A percentile compares a stretch with the other conserved stretches of the same genome.
These are phyloP conservation scores for Uloborus plumipes DNA, from an alignment of 2,888 invertebrate genomes.

Conservation along the genomic window DNA sequence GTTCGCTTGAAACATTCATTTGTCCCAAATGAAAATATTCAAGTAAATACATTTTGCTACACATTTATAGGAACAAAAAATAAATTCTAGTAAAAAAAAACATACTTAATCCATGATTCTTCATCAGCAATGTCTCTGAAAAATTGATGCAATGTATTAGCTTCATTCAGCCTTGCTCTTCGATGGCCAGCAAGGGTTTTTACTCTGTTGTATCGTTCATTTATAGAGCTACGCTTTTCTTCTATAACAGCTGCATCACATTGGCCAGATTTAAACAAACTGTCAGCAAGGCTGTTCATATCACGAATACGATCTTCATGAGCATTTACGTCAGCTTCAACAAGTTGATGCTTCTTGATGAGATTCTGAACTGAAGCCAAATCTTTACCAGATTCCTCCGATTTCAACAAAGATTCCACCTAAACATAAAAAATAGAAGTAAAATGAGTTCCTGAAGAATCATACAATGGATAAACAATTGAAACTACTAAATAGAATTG, in stretches of 20 bases:
- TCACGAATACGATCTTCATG: conserved; percentile 95
- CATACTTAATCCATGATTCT: conserved; percentile 98
- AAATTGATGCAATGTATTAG: conserved; percentile 98
- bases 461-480: not conserved
- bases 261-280: conserved; percentile 94
- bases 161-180: conserved; percentile 92
- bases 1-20: too few relatives aligned
- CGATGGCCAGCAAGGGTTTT: conserved; percentile 92
- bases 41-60: not conserved
- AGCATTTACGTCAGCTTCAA: conserved; percentile 97
- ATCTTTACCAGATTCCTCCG: conserved; percentile 98
- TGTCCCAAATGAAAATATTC: too few relatives aligned
- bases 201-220: conserved; percentile 95
- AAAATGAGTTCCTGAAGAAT: conserved; percentile 29
- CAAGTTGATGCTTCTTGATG: conserved; percentile 97
- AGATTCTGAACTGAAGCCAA: conserved; percentile 98
- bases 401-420: conserved; percentile 89
- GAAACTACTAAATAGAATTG: too few relatives aligned
- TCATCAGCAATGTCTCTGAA: conserved; percentile 99
- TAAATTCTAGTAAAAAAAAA: conserved; percentile 68
- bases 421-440: conserved; percentile 63
- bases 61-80: not conserved
- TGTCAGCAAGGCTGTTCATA: conserved; percentile 96
- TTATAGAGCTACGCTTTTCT: conserved; percentile 94
- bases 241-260: conserved; percentile 95